Percentiles rank a stretch among this genome's conserved stretches.
phyloP scores from a whole-genome alignment of 2,797 vertebrate species.

The Triplophysa bombifrons region DNA sequence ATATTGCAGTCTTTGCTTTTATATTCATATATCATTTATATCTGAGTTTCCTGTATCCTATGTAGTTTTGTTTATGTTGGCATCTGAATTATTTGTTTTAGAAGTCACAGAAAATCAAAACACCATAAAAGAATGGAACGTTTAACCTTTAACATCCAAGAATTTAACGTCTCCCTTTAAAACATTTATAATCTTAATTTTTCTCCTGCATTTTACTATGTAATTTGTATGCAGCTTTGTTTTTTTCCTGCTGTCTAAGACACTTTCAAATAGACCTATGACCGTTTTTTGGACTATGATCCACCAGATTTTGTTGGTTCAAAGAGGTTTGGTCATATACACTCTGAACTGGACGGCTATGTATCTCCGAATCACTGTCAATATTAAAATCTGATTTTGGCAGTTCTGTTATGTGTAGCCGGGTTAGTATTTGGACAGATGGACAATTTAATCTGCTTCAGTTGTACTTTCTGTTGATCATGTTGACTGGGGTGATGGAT shows the following conservation, averaged over 20 bases:
- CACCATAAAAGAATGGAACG: too few relatives aligned
- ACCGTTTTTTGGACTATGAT: background rate
- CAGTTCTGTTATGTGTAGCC: background rate
- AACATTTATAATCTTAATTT: background rate
- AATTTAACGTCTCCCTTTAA: background rate
- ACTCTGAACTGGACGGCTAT: background rate
- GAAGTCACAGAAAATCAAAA: too few relatives aligned
- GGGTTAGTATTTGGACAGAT: conserved; percentile 36
- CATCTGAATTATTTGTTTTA: background rate
- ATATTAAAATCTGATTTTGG: background rate
- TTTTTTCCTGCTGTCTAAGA: background rate
- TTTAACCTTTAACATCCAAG: too few relatives aligned
- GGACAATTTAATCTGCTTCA: conserved; percentile 24
- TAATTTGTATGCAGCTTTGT: background rate
- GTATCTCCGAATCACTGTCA: background rate
- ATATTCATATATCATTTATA: background rate
- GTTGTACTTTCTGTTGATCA: conserved; percentile 14
- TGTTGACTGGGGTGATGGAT: conserved; percentile 37
- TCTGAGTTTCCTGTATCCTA: background rate
- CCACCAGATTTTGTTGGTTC: background rate
- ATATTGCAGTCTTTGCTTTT: background rate
- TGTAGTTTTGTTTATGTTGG: background rate
- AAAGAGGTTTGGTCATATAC: background rate
- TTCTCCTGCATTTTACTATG: background rate
- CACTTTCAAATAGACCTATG: background rate